Percentiles rank a stretch among this genome's conserved stretches.
Evolutionary conservation across 1,140 invertebrate genomes (phyloP).

Genomic region (Rhopalosiphum maidis): DNA sequence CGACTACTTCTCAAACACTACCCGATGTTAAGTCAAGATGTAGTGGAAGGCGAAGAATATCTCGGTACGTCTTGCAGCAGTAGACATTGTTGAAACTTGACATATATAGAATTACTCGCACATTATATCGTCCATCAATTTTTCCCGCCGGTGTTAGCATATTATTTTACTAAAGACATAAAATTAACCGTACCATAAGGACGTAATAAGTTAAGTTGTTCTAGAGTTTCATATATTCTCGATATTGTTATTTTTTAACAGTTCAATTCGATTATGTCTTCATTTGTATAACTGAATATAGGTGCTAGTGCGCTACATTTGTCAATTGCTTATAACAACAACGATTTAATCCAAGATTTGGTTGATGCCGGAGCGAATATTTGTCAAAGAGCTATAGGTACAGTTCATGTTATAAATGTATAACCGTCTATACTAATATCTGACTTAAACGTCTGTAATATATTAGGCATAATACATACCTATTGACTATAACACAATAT

Average conservation of each 20-base stretch:
- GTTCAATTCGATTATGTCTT: not conserved
- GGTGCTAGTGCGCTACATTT: slow-evolving; percentile 93
- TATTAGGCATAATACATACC: no score
- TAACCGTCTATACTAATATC: not conserved
- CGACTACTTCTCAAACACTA: slow-evolving; percentile 89
- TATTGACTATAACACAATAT: not conserved
- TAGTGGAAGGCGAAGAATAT: slow-evolving; percentile 97
- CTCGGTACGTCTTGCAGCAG: slow-evolving; percentile 70
- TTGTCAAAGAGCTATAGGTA: slow-evolving; percentile 88
- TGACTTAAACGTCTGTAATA: no score
- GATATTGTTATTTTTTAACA: not conserved
- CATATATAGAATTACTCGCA: no score
- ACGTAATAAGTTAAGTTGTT: not conserved
- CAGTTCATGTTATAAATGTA: slow-evolving; percentile 60
- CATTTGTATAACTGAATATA: slow-evolving; percentile 59
- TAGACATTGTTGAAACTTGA: not conserved
- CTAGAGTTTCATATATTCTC: not conserved
- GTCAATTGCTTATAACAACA: slow-evolving; percentile 95
- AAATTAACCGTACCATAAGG: not conserved
- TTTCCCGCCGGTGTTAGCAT: not conserved
- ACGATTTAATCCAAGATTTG: slow-evolving; percentile 92
- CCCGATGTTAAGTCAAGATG: slow-evolving; percentile 88
- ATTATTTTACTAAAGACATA: not conserved
- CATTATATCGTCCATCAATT: not conserved
- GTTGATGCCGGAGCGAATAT: slow-evolving; percentile 90